Evolutionary conservation across 2,797 vertebrate species (phyloP).

Genomic region (Periophthalmus magnuspinnatus): DNA sequence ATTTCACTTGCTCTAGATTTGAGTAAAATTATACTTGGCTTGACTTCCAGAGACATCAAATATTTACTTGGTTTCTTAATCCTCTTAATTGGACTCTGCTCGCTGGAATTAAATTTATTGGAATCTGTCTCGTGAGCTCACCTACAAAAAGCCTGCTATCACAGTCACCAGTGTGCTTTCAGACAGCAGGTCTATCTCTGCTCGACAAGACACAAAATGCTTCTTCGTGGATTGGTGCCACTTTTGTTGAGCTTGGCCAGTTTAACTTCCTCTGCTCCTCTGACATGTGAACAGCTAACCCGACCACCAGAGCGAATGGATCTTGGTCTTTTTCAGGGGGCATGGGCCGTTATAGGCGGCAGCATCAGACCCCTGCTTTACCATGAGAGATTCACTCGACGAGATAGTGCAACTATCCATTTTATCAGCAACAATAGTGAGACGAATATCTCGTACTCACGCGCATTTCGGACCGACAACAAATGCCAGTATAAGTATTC

Average conservation of each 20-base stretch:
- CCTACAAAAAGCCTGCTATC: not conserved
- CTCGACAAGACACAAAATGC: too few relatives aligned
- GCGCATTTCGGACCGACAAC: not conserved
- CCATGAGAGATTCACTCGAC: too few relatives aligned
- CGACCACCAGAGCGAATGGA: too few relatives aligned
- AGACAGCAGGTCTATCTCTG: not conserved
- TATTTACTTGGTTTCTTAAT: not conserved
- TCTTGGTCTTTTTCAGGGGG: too few relatives aligned
- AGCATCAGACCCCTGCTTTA: too few relatives aligned
- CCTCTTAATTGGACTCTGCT: not conserved
- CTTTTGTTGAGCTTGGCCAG: too few relatives aligned
- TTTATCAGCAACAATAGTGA: slow-evolving; percentile 14
- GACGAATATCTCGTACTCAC: slow-evolving; percentile 19
- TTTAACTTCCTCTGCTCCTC: too few relatives aligned
- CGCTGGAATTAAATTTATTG: not conserved
- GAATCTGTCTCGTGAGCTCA: not conserved
- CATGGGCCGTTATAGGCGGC: too few relatives aligned
- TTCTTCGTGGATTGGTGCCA: too few relatives aligned
- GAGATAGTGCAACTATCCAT: slow-evolving; percentile 22
- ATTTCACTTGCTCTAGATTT: not conserved
- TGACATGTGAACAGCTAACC: too few relatives aligned
- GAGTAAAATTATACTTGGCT: not conserved
- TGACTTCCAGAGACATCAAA: not conserved
- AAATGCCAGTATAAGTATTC: not conserved
- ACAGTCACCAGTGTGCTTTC: not conserved